Evolutionary conservation across 2,113 vertebrate genomes (phyloP), one percentile per base, ranked within the genome.

Genomic region (Charina bottae): DNA sequence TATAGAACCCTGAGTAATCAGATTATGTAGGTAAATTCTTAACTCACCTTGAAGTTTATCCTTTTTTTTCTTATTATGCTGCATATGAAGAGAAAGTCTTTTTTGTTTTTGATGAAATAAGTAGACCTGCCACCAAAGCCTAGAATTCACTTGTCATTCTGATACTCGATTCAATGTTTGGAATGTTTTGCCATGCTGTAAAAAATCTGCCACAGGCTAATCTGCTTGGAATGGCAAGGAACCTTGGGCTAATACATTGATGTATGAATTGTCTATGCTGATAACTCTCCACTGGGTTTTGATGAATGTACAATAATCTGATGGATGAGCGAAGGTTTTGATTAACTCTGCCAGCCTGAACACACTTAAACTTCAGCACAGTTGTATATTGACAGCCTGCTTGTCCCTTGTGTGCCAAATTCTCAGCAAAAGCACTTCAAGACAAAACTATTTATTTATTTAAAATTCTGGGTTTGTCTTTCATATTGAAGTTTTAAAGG

Each of bases 261-360:
- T 93, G 56, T 94, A 90, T 92, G 96, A 96, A 95, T 96, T 93
- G 93, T 92, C 94, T 90, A 42, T 93, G 94, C 92, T 90, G 90
- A 96, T 95, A 93, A 94, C 60, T 95, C 95, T 96, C 96, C 56
- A 89, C 92, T 94, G 96, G 95, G 95, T 93, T 97, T 95, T 97
- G 95, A 96, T 92, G 95, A 97, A 96, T 96, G 95, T 93, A 91
- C 92, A 94, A 96, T 90, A 94, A 96, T 95, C 92, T 95, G 94
- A 95, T 94, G 94, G 96, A 96, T 49, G 91, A 96, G 94, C 46
- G 7, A 84, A 91, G 94, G 90, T 96, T 96, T 96, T 96, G 96
- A 97, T 97, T 95, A 97, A 97, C 94, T 94, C 90, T 33, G 90
- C 96, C 94, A 90, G 93, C 92, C 92, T 93, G 89, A 85, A 90